Evolutionary conservation across 2,888 invertebrate species (phyloP).

Genomic region (Hartigia nigra): DNA sequence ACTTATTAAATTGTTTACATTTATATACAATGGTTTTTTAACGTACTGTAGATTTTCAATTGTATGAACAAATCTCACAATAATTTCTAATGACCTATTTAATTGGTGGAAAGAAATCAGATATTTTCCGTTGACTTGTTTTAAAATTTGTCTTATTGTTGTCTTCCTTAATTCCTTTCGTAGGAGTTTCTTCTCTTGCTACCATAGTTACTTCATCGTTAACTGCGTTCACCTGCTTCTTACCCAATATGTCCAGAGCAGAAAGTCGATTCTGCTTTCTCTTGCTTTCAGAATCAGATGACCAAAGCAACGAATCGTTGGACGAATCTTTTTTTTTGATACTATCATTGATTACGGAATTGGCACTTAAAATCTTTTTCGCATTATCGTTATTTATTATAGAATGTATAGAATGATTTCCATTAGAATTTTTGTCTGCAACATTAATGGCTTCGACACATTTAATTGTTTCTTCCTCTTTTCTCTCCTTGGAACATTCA

Average conservation of each 20-base stretch:
- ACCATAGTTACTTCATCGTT: neutral
- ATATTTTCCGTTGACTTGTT: constrained; percentile 37
- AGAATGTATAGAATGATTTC: neutral
- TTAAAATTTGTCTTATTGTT: constrained; percentile 11
- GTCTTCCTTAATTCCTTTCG: neutral
- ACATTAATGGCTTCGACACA: neutral
- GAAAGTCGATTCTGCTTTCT: neutral
- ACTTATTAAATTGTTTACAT: neutral
- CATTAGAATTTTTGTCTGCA: neutral
- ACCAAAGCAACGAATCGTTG: neutral
- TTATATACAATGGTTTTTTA: neutral
- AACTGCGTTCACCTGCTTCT: neutral
- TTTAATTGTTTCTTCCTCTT: neutral
- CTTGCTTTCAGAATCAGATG: neutral
- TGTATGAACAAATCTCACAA: neutral
- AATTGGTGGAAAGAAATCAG: constrained; percentile 38
- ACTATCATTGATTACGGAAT: neutral
- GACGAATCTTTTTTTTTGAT: neutral
- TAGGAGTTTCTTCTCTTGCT: neutral
- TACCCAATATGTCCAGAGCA: neutral
- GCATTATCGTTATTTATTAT: neutral
- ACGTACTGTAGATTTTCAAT: neutral
- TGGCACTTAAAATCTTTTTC: neutral
- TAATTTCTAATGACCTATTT: constrained; percentile 1
- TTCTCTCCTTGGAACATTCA: neutral